Percentiles rank a stretch among this genome's conserved stretches.
Conservation (phyloP, 2,797 vertebrate species). For the Macropodus opercularis region DNA sequence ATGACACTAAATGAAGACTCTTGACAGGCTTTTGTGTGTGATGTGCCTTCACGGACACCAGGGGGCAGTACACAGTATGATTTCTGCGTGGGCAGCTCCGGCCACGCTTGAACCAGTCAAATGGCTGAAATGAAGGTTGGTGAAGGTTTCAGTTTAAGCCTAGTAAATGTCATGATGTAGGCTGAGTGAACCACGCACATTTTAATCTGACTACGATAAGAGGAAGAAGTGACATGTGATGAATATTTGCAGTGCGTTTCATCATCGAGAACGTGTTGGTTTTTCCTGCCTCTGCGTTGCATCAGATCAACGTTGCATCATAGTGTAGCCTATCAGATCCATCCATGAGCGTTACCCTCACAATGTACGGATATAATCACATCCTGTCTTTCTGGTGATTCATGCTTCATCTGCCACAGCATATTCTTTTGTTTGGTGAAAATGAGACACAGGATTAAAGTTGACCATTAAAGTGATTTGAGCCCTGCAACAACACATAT, state of each 20-base stretch:
- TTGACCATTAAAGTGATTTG: background rate
- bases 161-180: background rate
- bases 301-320: constrained; percentile 56
- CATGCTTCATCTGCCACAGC: background rate
- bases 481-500: background rate
- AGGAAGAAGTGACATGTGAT: constrained; percentile 23
- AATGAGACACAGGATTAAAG: background rate
- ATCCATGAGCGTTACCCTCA: constrained; percentile 1
- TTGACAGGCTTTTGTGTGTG: constrained; percentile 1
- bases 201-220: background rate
- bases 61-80: constrained; percentile 47
- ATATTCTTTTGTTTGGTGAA: background rate
- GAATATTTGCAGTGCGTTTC: constrained; percentile 40
- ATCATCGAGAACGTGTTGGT: constrained; percentile 24
- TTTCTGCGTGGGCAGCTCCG: background rate
- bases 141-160: background rate
- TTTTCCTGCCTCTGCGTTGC: constrained; percentile 55
- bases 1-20: too few relatives aligned
- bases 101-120: background rate
- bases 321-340: background rate
- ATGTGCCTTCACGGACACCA: constrained; percentile 27
- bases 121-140: too few relatives aligned
- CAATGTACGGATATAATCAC: background rate
- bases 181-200: background rate
- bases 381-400: background rate